Evolutionary conservation across 1,140 invertebrate species (phyloP), one percentile per base, ranked within the genome.

Genomic region (Megalopta genalis): DNA sequence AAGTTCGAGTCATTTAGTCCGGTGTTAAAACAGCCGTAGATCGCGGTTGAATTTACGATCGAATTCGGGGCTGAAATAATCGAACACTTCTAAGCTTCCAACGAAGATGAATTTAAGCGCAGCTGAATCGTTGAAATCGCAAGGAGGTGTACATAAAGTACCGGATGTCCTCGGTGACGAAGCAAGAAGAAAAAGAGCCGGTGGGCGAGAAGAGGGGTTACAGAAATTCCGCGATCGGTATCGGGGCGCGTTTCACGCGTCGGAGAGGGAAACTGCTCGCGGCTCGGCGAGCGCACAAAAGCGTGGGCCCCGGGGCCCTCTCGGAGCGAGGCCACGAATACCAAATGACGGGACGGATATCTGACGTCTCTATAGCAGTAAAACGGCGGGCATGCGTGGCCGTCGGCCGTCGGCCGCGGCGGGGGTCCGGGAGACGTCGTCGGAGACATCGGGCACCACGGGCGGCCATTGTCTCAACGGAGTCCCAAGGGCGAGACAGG

Each of bases 331-430:
- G 78, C 18, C 64, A 69, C 46, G 64, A 82, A 88, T 88, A 84
- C 83, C 83, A 90, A 88, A 90, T 88, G 89, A 89, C 89, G 90
- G 86, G 87, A 87, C 82, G 85, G 89, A 91, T 92, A 91, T 92
- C 90, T 92, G 91, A 92, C 91, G 88, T 92, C 91, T 92, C 91
- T 92, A 92, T 92, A 92, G 88, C 72, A 89, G 88, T 89, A 91
- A 90, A 91, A 88, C 78, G 64, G 84, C 68, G 84, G 65, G 87
- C 88, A 87, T 87, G 90, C 90, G 91, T 89, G 89, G 88, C 90
- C 88, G 86, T 85, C 32, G 60, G 86, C 88, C 88, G 85, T 85
- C 32, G 60, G 86, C 88, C 90, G 63, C 91, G 68, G 84, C 89
- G 89, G 91, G 91, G 91, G 90, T 92, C 88, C 70, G 83, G n/a